phyloP scores from a whole-genome alignment of 2,113 vertebrate species.

The Nycticorax nycticorax region DNA sequence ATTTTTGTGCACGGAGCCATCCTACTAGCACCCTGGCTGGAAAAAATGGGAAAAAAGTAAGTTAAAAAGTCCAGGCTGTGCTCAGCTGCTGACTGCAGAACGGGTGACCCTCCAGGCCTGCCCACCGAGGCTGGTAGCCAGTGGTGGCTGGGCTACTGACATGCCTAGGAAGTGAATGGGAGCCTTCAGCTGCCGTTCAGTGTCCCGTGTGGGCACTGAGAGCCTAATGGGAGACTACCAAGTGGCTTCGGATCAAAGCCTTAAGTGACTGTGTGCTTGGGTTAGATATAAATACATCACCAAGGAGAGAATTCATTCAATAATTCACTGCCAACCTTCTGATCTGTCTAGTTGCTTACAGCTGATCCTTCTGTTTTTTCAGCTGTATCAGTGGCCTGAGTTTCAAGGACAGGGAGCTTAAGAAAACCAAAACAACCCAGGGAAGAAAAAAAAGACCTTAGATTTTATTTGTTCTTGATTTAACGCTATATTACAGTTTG shows the following conservation, averaged over 20 bases:
- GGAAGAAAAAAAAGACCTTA: neutral
- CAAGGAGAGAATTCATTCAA: neutral
- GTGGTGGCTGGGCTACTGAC: neutral
- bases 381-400: neutral
- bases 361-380: constrained; percentile 30
- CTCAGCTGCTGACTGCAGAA: neutral
- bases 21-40: neutral
- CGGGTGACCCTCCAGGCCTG: neutral
- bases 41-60: neutral
- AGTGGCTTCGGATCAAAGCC: neutral
- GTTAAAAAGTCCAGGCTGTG: neutral
- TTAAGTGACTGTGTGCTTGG: neutral
- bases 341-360: constrained; percentile 9
- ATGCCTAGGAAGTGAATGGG: neutral
- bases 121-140: neutral
- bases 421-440: neutral
- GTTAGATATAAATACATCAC: constrained; percentile 5
- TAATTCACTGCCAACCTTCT: constrained; percentile 25
- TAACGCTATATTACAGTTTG: constrained; percentile 19
- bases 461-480: constrained; percentile 40
- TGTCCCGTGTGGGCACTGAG: neutral
- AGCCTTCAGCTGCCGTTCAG: neutral
- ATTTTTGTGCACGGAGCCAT: neutral
- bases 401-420: constrained; percentile 54
- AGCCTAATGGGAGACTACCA: neutral